These are phyloP conservation scores for Sitta europaea DNA, from an alignment of 2,113 vertebrate genomes.

Conservation along the genomic window DNA sequence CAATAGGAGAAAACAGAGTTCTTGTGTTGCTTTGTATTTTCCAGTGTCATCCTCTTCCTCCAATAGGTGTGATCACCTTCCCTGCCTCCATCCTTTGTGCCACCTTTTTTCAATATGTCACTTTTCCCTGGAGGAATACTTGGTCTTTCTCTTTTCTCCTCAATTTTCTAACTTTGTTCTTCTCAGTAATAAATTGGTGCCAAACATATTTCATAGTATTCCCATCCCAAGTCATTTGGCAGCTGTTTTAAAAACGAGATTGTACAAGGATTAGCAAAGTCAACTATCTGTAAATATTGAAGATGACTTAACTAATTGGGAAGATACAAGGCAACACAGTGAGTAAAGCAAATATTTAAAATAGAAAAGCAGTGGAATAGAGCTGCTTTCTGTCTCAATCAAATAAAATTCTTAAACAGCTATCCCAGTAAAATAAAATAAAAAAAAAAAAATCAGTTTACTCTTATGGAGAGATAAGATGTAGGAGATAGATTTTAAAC, in stretches of 20 bases:
- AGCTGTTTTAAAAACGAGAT: not conserved
- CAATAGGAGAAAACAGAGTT: not conserved
- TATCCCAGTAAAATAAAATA: not conserved
- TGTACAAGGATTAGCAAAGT: not conserved
- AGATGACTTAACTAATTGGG: not conserved
- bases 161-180: not conserved
- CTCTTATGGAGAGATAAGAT: not conserved
- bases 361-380: not conserved
- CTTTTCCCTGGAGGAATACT: not conserved
- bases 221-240: not conserved
- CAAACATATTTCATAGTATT: not conserved
- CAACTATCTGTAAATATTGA: not conserved
- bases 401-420: not conserved
- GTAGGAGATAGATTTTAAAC: not conserved
- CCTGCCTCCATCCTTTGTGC: not conserved
- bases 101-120: not conserved
- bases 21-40: not conserved
- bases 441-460: not conserved
- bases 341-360: constrained; percentile 1
- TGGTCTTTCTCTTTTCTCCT: not conserved
- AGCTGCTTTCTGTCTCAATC: not conserved
- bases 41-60: not conserved
- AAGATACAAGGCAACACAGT: not conserved
- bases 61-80: not conserved
- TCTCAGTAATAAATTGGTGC: not conserved